Evolutionary conservation across 2,797 vertebrate species (phyloP).

Genomic region (Anguilla anguilla): DNA sequence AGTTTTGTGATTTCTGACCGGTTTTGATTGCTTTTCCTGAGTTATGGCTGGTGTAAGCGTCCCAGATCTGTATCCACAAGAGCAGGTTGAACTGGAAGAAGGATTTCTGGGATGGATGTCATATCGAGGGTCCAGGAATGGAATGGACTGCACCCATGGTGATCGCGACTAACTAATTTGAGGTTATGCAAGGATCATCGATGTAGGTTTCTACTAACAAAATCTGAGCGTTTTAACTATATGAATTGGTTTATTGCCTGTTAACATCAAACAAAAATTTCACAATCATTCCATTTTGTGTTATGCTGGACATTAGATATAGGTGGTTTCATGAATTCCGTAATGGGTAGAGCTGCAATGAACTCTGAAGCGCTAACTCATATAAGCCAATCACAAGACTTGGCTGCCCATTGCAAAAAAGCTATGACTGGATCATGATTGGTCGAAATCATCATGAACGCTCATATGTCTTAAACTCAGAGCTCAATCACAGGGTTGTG

Average conservation of each 20-base stretch:
- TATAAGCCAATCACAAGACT: not conserved
- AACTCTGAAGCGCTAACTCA: not conserved
- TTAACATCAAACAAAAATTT: not conserved
- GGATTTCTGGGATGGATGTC: too few relatives aligned
- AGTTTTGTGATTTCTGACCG: not conserved
- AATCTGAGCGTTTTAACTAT: not conserved
- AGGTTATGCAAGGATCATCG: not conserved
- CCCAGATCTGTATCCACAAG: not conserved
- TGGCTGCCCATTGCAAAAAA: not conserved
- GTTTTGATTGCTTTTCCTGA: not conserved
- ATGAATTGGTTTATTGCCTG: not conserved
- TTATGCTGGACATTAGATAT: not conserved
- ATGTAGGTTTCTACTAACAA: not conserved
- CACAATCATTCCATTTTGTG: conserved; percentile 1
- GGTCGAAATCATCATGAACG: not conserved
- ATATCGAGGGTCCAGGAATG: too few relatives aligned
- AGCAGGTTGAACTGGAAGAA: not conserved
- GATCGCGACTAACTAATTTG: not conserved
- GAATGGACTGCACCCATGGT: too few relatives aligned
- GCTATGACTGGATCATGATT: not conserved
- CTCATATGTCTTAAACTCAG: not conserved
- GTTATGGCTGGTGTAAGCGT: not conserved
- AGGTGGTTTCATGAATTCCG: not conserved
- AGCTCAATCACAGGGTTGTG: not conserved
- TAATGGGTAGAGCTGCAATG: not conserved